Evolutionary conservation across 2,113 vertebrate genomes (phyloP).

Genomic region (Zosterops japonicus): DNA sequence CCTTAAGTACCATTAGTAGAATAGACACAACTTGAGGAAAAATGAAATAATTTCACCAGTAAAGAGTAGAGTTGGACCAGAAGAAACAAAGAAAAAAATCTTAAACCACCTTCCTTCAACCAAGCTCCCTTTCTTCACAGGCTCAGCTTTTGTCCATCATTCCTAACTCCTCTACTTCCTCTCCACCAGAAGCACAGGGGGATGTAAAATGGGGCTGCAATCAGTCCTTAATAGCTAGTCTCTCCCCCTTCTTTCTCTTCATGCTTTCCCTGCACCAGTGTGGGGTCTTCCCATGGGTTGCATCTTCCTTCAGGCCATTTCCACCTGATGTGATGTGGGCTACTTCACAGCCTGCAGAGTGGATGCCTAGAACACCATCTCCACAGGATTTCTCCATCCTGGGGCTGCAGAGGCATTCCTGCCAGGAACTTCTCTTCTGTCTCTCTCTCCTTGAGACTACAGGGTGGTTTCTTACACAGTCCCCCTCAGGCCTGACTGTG

Average conservation of each 20-base stretch:
- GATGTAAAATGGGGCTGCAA: not conserved
- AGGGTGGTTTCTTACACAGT: not conserved
- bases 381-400: rapidly evolving
- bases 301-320: not conserved
- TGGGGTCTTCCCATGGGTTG: not conserved
- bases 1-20: not conserved
- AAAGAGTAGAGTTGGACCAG: not conserved
- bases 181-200: not conserved
- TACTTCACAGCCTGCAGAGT: not conserved
- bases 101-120: not conserved
- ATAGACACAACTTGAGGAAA: not conserved
- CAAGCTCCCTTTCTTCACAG: not conserved
- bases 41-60: not conserved
- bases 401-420: not conserved
- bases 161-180: not conserved
- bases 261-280: not conserved
- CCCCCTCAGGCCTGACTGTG: not conserved
- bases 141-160: not conserved
- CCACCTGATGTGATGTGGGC: not conserved
- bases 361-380: not conserved
- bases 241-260: not conserved
- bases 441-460: rapidly evolving
- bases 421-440: not conserved
- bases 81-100: not conserved
- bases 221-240: too few species aligned